Evolutionary conservation across 2,113 vertebrate species (phyloP).

Genomic region (Ancistrus triradiatus): DNA sequence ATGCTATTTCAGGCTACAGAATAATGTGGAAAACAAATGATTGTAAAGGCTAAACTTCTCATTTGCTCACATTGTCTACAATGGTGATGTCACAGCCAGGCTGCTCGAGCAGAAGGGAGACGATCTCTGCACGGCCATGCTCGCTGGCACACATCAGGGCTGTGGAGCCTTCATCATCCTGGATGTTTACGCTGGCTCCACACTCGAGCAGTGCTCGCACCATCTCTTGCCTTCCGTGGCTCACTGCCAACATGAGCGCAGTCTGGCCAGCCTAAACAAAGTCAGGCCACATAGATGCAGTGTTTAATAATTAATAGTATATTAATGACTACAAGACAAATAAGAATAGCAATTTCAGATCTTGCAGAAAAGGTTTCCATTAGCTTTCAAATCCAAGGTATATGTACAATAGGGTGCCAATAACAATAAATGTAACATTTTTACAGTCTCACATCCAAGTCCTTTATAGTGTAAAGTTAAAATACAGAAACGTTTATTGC

Average conservation of each 20-base stretch:
- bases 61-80: slow-evolving; percentile 81
- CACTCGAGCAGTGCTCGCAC: slow-evolving; percentile 80
- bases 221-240: slow-evolving; percentile 88
- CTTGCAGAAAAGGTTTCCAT: too few species aligned
- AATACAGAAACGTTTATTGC: too few species aligned
- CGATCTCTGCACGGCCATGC: slow-evolving; percentile 82
- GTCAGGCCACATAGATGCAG: not conserved
- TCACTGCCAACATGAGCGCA: slow-evolving; percentile 87
- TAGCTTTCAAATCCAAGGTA: too few species aligned
- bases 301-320: not conserved
- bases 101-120: slow-evolving; percentile 82
- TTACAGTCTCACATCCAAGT: too few species aligned
- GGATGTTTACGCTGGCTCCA: slow-evolving; percentile 79
- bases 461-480: too few species aligned
- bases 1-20: too few species aligned
- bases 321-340: too few species aligned
- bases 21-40: too few species aligned
- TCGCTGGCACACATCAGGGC: slow-evolving; percentile 94
- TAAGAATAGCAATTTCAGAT: too few species aligned
- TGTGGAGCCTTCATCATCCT: slow-evolving; percentile 91
- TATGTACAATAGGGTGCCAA: too few species aligned
- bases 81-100: slow-evolving; percentile 79
- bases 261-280: slow-evolving; percentile 85
- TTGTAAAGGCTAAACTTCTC: too few species aligned
- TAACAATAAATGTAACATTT: too few species aligned